phyloP scores from a whole-genome alignment of 2,113 vertebrate genomes.

The Hippopotamus amphibius region DNA sequence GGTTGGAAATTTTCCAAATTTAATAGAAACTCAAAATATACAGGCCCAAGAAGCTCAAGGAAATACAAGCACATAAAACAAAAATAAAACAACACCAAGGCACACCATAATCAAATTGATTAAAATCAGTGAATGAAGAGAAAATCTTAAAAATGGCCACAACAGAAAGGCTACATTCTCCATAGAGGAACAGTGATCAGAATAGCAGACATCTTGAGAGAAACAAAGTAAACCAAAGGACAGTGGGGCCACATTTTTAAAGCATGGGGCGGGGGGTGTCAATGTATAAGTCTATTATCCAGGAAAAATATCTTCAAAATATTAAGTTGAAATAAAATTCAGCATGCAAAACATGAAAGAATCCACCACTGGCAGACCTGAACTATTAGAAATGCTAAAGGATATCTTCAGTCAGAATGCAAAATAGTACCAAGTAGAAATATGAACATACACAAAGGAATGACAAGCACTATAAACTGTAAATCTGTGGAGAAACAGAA shows the following conservation, averaged over 20 bases:
- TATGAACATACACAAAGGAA: background rate
- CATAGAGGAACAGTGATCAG: background rate
- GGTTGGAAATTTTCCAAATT: background rate
- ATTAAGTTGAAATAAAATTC: background rate
- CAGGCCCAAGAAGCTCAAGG: background rate
- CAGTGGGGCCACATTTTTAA: background rate
- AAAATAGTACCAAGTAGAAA: background rate
- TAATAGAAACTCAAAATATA: slow-evolving; percentile 8
- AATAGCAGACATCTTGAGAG: background rate
- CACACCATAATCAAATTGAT: background rate
- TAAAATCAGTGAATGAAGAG: background rate
- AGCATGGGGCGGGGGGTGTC: background rate
- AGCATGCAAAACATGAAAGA: background rate
- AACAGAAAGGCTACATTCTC: background rate
- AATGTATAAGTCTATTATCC: background rate
- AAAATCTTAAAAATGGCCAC: background rate
- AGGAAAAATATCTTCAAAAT: background rate
- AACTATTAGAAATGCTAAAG: background rate
- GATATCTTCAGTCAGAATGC: background rate
- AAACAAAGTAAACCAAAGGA: background rate
- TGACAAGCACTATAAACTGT: background rate
- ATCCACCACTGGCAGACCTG: background rate
- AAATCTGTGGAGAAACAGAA: background rate
- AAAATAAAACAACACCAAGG: background rate
- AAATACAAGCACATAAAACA: background rate